phyloP scores from a whole-genome alignment of 2,888 invertebrate genomes.

The Hipparchia semele region DNA sequence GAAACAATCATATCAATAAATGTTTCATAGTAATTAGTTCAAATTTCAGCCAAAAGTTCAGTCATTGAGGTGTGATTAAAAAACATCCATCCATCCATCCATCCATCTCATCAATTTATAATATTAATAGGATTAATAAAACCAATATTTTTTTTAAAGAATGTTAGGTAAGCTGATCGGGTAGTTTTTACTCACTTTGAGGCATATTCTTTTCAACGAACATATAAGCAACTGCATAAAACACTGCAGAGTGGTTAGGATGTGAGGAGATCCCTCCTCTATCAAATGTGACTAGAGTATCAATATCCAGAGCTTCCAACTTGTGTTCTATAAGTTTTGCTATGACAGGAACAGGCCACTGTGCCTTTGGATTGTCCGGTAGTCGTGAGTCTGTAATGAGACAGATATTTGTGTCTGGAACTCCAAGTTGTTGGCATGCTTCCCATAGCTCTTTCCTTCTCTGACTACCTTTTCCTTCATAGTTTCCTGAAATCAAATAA shows the following conservation, averaged over 20 bases:
- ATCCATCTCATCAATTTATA: too few relatives aligned
- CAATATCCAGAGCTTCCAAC: slow-evolving; percentile 89
- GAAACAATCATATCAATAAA: not conserved
- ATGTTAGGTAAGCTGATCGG: too few relatives aligned
- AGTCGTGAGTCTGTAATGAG: slow-evolving; percentile 87
- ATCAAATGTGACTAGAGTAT: slow-evolving; percentile 97
- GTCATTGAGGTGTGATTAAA: too few relatives aligned
- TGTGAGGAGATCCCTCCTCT: slow-evolving; percentile 96
- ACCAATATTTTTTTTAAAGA: too few relatives aligned
- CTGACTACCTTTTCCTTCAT: slow-evolving; percentile 82
- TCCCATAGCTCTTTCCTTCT: slow-evolving; percentile 92
- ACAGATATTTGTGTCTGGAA: slow-evolving; percentile 89
- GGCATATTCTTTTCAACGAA: slow-evolving; percentile 90
- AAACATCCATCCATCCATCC: too few relatives aligned
- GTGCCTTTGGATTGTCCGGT: slow-evolving; percentile 89
- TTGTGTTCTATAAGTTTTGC: slow-evolving; percentile 78
- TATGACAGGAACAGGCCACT: slow-evolving; percentile 86
- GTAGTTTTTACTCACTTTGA: slow-evolving; percentile 81
- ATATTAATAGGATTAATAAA: too few relatives aligned
- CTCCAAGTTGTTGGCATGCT: slow-evolving; percentile 91
- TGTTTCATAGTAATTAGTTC: not conserved
- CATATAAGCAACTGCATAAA: slow-evolving; percentile 90
- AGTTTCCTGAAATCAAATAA: slow-evolving; percentile 81
- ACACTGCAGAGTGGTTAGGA: slow-evolving; percentile 94
- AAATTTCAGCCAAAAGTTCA: too few relatives aligned